Percentiles rank a stretch among this genome's conserved stretches.
These are phyloP conservation scores for Pituophis catenifer DNA, from an alignment of 2,113 vertebrate species.

Conservation along the genomic window DNA sequence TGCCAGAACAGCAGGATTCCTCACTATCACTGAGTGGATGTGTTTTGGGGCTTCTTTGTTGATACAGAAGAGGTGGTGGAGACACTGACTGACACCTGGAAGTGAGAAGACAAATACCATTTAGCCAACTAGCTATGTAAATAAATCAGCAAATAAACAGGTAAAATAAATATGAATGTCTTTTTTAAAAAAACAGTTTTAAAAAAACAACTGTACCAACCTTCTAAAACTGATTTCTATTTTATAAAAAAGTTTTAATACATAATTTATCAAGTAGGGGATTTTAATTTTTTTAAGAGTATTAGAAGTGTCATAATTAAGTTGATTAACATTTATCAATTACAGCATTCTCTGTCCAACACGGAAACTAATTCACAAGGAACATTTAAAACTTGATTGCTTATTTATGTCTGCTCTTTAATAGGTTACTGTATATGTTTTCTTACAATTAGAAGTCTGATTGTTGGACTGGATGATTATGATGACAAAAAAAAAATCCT, in stretches of 20 bases:
- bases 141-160: neutral
- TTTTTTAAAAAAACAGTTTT: neutral
- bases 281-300: neutral
- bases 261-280: neutral
- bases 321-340: neutral
- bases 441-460: neutral
- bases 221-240: neutral
- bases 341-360: neutral
- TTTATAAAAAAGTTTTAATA: neutral
- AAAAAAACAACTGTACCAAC: neutral
- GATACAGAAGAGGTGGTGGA: conserved; percentile 79
- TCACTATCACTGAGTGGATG: conserved; percentile 83
- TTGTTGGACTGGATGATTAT: neutral
- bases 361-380: neutral
- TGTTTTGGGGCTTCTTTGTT: conserved; percentile 71
- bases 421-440: neutral
- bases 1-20: conserved; percentile 69
- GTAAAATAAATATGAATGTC: neutral
- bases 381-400: neutral
- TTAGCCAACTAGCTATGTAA: conserved; percentile 35
- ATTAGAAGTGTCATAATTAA: neutral
- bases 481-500: neutral
- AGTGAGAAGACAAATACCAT: conserved; percentile 55
- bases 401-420: neutral
- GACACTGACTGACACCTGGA: conserved; percentile 90